Evolutionary conservation across 2,113 vertebrate genomes (phyloP).

Genomic region (Pyrgilauda ruficollis): DNA sequence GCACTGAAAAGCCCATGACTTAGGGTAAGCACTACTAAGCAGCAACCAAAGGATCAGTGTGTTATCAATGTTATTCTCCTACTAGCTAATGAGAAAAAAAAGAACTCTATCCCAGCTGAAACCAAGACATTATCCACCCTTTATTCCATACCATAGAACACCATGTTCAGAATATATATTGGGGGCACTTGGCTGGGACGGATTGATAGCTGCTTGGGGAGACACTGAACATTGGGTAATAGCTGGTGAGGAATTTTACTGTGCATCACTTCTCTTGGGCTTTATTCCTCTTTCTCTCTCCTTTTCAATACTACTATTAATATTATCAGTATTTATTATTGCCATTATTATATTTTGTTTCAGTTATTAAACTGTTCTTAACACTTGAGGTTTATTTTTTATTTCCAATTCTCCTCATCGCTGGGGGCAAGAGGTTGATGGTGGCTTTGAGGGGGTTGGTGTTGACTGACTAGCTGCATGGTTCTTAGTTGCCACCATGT

Average conservation of each 20-base stretch:
- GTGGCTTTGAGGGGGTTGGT: neutral
- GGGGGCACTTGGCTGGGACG: neutral
- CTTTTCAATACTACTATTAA: neutral
- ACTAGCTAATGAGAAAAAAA: neutral
- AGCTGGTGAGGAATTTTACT: neutral
- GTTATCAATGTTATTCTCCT: neutral
- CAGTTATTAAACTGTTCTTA: neutral
- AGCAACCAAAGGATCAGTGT: neutral
- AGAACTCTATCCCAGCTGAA: neutral
- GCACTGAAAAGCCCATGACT: neutral
- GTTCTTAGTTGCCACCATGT: neutral
- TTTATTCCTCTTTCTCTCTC: neutral
- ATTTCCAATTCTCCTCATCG: neutral
- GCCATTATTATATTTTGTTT: neutral
- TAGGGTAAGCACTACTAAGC: neutral
- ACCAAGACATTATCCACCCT: neutral
- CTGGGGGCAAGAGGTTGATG: neutral
- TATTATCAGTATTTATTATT: neutral
- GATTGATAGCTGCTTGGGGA: neutral
- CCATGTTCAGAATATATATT: neutral
- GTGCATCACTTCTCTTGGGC: neutral
- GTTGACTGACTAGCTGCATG: neutral
- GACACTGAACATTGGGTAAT: neutral
- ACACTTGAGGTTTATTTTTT: neutral
- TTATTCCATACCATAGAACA: neutral